Base-by-base conservation (phyloP, 2,113 vertebrate genomes). In the Amazona guildingii region DNA sequence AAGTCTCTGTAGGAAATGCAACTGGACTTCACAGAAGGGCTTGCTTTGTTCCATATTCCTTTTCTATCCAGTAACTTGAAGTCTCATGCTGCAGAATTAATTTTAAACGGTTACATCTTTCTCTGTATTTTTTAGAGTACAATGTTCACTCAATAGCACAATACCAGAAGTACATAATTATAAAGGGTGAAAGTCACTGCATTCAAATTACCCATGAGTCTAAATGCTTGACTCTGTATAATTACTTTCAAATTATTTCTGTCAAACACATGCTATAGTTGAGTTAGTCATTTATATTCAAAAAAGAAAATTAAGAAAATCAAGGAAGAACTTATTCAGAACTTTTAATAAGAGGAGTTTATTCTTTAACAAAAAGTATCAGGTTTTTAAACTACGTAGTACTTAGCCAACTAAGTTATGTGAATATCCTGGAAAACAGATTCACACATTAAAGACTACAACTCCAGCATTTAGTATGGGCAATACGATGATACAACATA, bases 171-270 rank as follows among this genome's bases (percentile, higher is more conserved):
- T 80, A 86, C 64, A 41, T 97, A 88, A 95, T 94, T 96, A 97
- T 82, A 86, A 97, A 94, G 77, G 66, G 62, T 91, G 91, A 97
- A 92, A 91, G 59, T 97, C 92, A 33, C 68, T 95, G 86, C 89
- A 96, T 97, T 97, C 73, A 95, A 92, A 97, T 97, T 97, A 97
- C 79, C 83, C 88, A 86, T 69, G 94, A 94, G 95, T 79, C 75
- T 88, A 96, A 97, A 96, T 91, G 73, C 79, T 94, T 96, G 67
- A 46, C 44, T 96, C 92, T 80, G 27, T 87, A 97, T 95, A 97
- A 96, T 95, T 94, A 91, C 54, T 94, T 96, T 91, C 72, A 96
- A 95, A 91, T 97, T 96, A 96, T 96, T 97, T 96, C 88, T 96
- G 76, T 97, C 87, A 97, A 97, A 96, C 52, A 94, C 39, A 63